phyloP scores from a whole-genome alignment of 2,113 vertebrate species.

The Pomatostomus ruficeps region DNA sequence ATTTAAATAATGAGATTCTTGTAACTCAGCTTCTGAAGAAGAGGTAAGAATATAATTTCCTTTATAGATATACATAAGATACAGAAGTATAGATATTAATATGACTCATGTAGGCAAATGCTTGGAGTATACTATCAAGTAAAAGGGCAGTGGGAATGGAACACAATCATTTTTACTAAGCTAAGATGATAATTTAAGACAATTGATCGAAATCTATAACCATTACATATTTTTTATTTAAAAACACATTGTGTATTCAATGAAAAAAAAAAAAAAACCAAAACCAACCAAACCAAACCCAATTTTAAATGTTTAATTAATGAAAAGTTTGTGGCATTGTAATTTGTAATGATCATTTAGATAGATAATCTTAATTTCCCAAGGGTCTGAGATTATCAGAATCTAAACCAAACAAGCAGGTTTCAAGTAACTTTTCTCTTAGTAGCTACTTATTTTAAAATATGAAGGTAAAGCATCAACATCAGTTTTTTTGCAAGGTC shows the following conservation, averaged over 20 bases:
- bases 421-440: not conserved
- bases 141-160: not conserved
- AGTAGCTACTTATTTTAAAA: not conserved
- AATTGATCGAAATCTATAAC: not conserved
- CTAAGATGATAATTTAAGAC: not conserved
- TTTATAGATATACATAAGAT: not conserved
- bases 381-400: not conserved
- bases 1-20: not conserved
- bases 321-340: not conserved
- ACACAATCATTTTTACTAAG: not conserved
- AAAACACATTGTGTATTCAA: not conserved
- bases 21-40: not conserved
- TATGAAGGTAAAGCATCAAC: not conserved
- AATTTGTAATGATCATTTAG: not conserved
- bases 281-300: not conserved
- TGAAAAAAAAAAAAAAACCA: not conserved
- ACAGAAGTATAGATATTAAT: not conserved
- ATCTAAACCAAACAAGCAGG: not conserved
- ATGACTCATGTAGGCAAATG: not conserved
- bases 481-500: not conserved
- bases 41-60: not conserved
- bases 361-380: not conserved
- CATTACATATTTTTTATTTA: not conserved
- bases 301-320: not conserved
- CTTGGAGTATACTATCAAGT: not conserved